Percentiles rank a stretch among this genome's conserved stretches.
phyloP scores from a whole-genome alignment of 2,888 invertebrate genomes.

The Dryocosmus kuriphilus region DNA sequence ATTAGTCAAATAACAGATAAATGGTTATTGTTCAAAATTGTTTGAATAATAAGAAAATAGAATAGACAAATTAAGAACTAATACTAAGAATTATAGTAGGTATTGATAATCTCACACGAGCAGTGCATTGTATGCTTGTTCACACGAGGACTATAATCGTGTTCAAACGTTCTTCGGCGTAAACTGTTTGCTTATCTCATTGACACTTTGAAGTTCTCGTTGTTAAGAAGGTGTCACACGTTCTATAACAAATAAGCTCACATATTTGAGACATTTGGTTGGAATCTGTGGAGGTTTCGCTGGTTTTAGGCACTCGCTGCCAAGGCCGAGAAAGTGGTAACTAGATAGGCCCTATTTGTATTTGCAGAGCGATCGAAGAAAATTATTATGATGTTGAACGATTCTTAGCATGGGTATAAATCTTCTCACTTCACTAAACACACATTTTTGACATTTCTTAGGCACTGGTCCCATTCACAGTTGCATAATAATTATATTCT shows the following conservation, averaged over 20 bases:
- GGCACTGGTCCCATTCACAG: background rate
- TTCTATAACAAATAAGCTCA: slow-evolving; percentile 64
- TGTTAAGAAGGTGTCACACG: slow-evolving; percentile 69
- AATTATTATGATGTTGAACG: slow-evolving; percentile 65
- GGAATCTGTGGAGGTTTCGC: slow-evolving; percentile 56
- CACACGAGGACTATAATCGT: slow-evolving; percentile 66
- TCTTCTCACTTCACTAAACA: slow-evolving; percentile 44
- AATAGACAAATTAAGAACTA: slow-evolving; percentile 7
- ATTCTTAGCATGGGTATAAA: slow-evolving; percentile 62
- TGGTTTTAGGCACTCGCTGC: slow-evolving; percentile 23
- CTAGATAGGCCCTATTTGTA: slow-evolving; percentile 60
- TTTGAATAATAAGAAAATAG: background rate
- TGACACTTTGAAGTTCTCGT: slow-evolving; percentile 63
- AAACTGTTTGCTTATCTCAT: slow-evolving; percentile 69
- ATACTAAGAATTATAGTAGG: background rate
- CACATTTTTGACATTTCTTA: slow-evolving; percentile 20
- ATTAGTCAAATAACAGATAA: background rate
- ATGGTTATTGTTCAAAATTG: background rate
- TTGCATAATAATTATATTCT: slow-evolving; percentile 2
- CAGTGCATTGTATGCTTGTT: slow-evolving; percentile 58
- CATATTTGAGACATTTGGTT: slow-evolving; percentile 62
- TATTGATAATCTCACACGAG: slow-evolving; percentile 6
- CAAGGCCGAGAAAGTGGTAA: slow-evolving; percentile 63
- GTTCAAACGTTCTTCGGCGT: slow-evolving; percentile 67
- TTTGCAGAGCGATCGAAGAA: slow-evolving; percentile 61